Percentiles rank a stretch among this genome's conserved stretches.
phyloP scores from a whole-genome alignment of 2,113 vertebrate genomes.

The Brachypodius melanocephalos region DNA sequence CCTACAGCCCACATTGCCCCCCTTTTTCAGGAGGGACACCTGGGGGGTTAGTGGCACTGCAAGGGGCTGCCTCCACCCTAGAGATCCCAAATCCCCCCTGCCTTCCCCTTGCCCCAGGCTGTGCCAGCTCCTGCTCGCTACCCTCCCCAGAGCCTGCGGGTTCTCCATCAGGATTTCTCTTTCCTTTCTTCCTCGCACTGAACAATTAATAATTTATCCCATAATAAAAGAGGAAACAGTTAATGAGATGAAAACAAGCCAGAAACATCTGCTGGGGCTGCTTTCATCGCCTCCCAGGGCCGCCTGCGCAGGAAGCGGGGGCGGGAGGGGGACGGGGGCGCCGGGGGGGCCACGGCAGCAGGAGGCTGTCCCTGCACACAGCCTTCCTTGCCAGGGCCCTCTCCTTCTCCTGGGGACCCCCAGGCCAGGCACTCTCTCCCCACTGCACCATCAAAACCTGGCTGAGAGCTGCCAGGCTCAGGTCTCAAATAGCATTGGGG shows the following conservation, averaged over 20 bases:
- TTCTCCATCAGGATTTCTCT: conserved; percentile 42
- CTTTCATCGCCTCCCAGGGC: conserved; percentile 62
- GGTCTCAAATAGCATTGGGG: accelerated
- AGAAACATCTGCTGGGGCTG: conserved; percentile 67
- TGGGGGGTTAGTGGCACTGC: neutral
- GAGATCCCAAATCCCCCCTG: neutral
- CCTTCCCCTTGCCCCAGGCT: neutral
- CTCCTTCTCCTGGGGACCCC: neutral
- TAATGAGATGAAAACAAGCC: conserved; percentile 71
- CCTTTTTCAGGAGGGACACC: neutral
- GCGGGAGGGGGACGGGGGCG: neutral
- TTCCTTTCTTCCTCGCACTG: conserved; percentile 27
- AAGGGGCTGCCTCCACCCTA: neutral
- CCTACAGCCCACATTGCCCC: neutral
- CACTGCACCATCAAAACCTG: neutral
- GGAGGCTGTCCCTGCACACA: neutral
- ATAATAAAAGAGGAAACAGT: conserved; percentile 66
- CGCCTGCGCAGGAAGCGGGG: conserved; percentile 9
- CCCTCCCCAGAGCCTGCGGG: neutral
- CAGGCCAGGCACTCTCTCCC: neutral
- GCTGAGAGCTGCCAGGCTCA: neutral
- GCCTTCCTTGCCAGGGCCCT: neutral
- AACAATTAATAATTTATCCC: conserved; percentile 72
- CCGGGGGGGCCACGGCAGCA: neutral
- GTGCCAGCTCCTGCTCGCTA: neutral